Base-by-base conservation (phyloP, 2,888 invertebrate species). In the Cheilosia vernalis region DNA sequence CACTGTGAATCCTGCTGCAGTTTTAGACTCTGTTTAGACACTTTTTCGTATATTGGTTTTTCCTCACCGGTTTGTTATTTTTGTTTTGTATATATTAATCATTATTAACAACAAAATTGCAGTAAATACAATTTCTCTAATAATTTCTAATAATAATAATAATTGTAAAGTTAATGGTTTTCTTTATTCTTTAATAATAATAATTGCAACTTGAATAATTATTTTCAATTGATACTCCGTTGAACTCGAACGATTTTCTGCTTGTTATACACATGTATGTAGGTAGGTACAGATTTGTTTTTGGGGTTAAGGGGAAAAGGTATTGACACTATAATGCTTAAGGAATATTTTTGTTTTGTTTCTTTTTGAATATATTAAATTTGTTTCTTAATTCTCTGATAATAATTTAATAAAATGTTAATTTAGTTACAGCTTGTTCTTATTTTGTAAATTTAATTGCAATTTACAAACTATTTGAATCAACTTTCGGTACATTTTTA, bases 171-270 rank as follows among this genome's bases (percentile, higher is more conserved):
- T 47, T 47, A 17, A 47, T 47, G 9, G 44, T n/a, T 44, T 44
- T 44, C 7, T 44, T 44, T 72, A 61, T 51, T 63, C 19, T 67
- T 73, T 67, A 84, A 84, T 84, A 74, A 74, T 84, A 84, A 84
- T 80, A 84, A 80, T 84, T 84, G 84, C 84, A 84, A 84, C 84
- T 80, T 74, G 80, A 74, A 70, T 84, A 84, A 74, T 80, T 79
- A 53, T 56, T 64, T 63, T 77, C 64, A 84, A 84, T 84, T 84
- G 84, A 84, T 84, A 84, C 84, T 84, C 84, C 80, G 84, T 70
- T 80, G 30, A 84, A 80, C 56, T 79, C 51, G 74, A 80, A 84
- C 69, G 56, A 84, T 74, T 53, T 83, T 61, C 33, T 55, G 64
- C 27, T 69, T 64, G 27, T 44, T 70, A 56, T 53, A 24, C 61